A percentile compares a stretch with the other conserved stretches of the same genome.
Conservation (phyloP, 2,113 vertebrate species). For the Saguinus imperator region DNA sequence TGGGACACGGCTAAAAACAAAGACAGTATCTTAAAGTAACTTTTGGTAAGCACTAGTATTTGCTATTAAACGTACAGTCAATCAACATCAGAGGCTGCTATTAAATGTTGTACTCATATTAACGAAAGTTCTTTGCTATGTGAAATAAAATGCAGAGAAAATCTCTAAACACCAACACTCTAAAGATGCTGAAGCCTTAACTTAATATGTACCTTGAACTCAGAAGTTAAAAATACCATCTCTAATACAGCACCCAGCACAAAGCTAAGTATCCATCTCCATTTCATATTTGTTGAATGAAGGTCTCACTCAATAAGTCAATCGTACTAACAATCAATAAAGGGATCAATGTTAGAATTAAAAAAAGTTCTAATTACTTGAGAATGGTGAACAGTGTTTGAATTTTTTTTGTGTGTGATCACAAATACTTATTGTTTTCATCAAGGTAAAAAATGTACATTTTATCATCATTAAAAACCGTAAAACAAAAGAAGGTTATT, state of each 20-base stretch:
- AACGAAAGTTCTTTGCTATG: conserved; percentile 33
- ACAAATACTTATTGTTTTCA: neutral
- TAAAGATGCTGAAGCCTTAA: neutral
- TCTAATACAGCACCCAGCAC: neutral
- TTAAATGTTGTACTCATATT: neutral
- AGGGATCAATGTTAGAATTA: neutral
- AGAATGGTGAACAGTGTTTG: neutral
- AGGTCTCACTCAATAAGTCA: neutral
- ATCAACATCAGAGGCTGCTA: neutral
- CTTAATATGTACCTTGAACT: neutral
- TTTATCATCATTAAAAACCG: neutral
- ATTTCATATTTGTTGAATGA: neutral
- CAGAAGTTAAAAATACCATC: neutral
- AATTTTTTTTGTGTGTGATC: neutral
- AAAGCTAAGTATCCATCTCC: neutral
- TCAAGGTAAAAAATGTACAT: neutral
- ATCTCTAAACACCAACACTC: neutral
- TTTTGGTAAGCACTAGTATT: conserved; percentile 51
- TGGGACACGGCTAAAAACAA: conserved; percentile 72
- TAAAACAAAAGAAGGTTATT: neutral
- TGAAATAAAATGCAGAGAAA: neutral
- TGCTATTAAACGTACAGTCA: conserved; percentile 42
- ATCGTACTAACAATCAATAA: neutral
- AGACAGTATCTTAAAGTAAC: conserved; percentile 60
- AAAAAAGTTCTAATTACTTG: neutral